phyloP scores from a whole-genome alignment of 2,888 invertebrate genomes.

The Sesia apiformis region DNA sequence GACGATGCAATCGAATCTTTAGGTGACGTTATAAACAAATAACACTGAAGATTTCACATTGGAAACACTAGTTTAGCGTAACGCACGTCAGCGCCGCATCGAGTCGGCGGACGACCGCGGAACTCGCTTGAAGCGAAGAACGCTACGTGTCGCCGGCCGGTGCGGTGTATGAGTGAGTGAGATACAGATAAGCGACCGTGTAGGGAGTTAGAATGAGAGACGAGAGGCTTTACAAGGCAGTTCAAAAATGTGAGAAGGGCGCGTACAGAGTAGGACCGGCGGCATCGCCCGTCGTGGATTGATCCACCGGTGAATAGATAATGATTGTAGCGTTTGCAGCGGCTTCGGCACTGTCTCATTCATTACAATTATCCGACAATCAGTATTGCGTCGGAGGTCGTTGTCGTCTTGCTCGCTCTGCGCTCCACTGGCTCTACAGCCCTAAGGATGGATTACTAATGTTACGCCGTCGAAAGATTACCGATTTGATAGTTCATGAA shows the following conservation, averaged over 20 bases:
- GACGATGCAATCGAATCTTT: slow-evolving; percentile 47
- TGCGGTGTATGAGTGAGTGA: slow-evolving; percentile 37
- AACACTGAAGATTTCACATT: slow-evolving; percentile 59
- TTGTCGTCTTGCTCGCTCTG: slow-evolving; percentile 25
- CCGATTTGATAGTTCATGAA: too few relatives aligned
- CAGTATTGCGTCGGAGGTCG: slow-evolving; percentile 43
- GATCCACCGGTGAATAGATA: slow-evolving; percentile 52
- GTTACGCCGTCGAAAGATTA: too few relatives aligned
- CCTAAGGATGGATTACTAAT: background rate
- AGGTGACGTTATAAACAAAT: slow-evolving; percentile 58
- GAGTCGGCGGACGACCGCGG: slow-evolving; percentile 66
- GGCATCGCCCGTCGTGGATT: slow-evolving; percentile 33
- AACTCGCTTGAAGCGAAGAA: slow-evolving; percentile 40
- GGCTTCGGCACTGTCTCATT: slow-evolving; percentile 41
- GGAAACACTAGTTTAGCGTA: slow-evolving; percentile 52
- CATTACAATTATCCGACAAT: slow-evolving; percentile 55
- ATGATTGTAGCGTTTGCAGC: slow-evolving; percentile 41
- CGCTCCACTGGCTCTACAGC: background rate
- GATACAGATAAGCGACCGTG: slow-evolving; percentile 16
- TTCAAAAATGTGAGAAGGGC: slow-evolving; percentile 60
- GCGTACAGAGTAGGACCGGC: slow-evolving; percentile 33
- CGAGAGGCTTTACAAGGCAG: slow-evolving; percentile 34
- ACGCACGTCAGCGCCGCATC: slow-evolving; percentile 68
- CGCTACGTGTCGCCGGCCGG: slow-evolving; percentile 57
- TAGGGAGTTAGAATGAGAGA: slow-evolving; percentile 22